Conservation (phyloP, 2,113 vertebrate species). For the Brachypodius melanocephalos region DNA sequence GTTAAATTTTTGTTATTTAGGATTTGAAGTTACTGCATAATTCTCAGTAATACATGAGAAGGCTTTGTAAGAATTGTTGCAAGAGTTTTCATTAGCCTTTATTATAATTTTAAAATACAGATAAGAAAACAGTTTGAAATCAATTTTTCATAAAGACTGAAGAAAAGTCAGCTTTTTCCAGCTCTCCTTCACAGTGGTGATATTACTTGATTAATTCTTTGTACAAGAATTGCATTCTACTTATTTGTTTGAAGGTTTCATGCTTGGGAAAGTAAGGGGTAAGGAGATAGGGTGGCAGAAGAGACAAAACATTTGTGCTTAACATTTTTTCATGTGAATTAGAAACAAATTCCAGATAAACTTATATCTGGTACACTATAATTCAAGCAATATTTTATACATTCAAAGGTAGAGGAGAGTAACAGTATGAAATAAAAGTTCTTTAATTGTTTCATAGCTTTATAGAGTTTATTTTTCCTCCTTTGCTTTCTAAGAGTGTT, state of each 20-base stretch:
- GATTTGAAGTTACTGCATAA: not conserved
- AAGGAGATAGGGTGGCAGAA: fast-evolving
- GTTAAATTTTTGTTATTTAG: not conserved
- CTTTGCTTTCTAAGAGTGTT: not conserved
- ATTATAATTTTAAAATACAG: not conserved
- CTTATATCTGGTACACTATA: not conserved
- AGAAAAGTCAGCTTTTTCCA: not conserved
- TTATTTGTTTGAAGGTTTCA: not conserved
- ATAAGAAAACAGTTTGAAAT: not conserved
- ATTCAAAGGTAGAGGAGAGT: not conserved
- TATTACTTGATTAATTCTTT: not conserved
- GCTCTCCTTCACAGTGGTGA: not conserved
- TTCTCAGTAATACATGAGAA: not conserved
- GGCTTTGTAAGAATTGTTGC: not conserved
- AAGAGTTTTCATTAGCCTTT: not conserved
- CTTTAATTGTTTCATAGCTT: not conserved
- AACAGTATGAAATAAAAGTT: not conserved
- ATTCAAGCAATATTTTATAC: not conserved
- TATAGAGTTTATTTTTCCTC: not conserved
- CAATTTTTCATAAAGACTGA: not conserved
- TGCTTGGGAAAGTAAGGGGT: fast-evolving
- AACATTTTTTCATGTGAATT: not conserved
- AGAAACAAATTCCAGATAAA: not conserved
- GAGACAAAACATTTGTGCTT: not conserved
- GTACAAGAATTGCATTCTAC: not conserved